Conservation (phyloP, 2,888 invertebrate genomes). For the Branchellion lobata region DNA sequence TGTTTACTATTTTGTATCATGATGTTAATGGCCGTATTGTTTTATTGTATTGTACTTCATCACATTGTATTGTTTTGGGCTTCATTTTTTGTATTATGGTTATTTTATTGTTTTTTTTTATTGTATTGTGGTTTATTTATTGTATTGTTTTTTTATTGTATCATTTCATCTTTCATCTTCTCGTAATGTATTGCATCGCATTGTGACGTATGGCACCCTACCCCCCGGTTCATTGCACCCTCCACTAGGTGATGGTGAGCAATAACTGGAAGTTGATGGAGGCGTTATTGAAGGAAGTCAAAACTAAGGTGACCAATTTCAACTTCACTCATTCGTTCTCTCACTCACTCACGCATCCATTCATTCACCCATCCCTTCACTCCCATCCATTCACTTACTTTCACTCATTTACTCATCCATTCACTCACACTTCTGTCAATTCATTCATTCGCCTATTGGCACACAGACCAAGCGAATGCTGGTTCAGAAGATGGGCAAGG, state of each 20-base stretch:
- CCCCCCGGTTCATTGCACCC: too few species aligned
- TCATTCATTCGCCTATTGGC: not conserved
- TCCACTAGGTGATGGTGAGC: conserved; percentile 79
- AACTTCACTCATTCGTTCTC: not conserved
- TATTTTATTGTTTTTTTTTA: not conserved
- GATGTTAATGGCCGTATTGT: too few species aligned
- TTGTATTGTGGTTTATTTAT: not conserved
- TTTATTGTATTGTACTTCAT: too few species aligned
- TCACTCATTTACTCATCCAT: not conserved
- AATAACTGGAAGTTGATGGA: conserved; percentile 98
- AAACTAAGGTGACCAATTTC: conserved; percentile 62
- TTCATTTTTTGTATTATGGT: not conserved
- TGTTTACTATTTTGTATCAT: too few species aligned
- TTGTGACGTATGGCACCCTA: too few species aligned
- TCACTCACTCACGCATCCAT: not conserved
- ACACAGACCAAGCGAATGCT: conserved; percentile 90
- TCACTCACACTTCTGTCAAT: not conserved
- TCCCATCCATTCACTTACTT: not conserved
- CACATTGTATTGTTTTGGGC: too few species aligned
- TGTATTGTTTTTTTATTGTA: not conserved
- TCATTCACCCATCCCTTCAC: not conserved
- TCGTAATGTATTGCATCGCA: too few species aligned
- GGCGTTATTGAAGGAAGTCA: conserved; percentile 81
- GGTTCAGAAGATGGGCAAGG: conserved; percentile 93
- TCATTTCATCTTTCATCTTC: too few species aligned